A percentile compares a stretch with the other conserved stretches of the same genome.
phyloP scores from a whole-genome alignment of 2,797 vertebrate species.

The Semaprochilodus insignis region DNA sequence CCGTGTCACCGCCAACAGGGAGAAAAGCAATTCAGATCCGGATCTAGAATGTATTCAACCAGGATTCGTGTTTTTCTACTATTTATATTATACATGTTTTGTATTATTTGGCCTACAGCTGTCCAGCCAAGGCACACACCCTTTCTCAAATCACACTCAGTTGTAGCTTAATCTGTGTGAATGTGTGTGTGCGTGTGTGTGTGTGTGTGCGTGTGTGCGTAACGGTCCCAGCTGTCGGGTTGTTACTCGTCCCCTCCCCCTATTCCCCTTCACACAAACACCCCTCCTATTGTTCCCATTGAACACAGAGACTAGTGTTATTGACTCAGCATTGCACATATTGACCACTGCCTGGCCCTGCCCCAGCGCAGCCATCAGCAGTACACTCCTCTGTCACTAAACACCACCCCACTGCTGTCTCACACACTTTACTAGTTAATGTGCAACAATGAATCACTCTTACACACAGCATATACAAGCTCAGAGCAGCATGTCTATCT shows the following conservation, averaged over 20 bases:
- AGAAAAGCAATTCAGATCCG: slow-evolving; percentile 13
- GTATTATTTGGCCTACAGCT: not conserved
- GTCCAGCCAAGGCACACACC: slow-evolving; percentile 7
- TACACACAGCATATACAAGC: slow-evolving; percentile 12
- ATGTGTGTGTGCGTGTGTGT: slow-evolving; percentile 28
- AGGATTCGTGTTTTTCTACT: slow-evolving; percentile 7
- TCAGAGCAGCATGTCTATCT: not conserved
- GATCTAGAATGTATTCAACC: slow-evolving; percentile 12
- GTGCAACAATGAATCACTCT: slow-evolving; percentile 15
- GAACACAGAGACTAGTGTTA: slow-evolving; percentile 64
- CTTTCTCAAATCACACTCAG: slow-evolving; percentile 20
- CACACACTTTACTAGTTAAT: not conserved
- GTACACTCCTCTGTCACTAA: slow-evolving; percentile 44
- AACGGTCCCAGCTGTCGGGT: slow-evolving; percentile 60
- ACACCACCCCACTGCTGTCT: slow-evolving; percentile 27
- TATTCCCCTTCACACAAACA: slow-evolving; percentile 58
- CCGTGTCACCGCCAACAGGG: slow-evolving; percentile 15
- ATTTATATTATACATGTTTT: slow-evolving; percentile 6
- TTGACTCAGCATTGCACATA: slow-evolving; percentile 66
- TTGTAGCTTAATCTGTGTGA: slow-evolving; percentile 20
- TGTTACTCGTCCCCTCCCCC: slow-evolving; percentile 65
- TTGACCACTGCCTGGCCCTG: slow-evolving; percentile 61
- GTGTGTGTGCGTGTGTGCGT: slow-evolving; percentile 33
- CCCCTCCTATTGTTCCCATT: slow-evolving; percentile 63
- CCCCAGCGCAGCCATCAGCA: slow-evolving; percentile 51